Evolutionary conservation across 2,888 invertebrate species (phyloP).

Genomic region (Drosophila limbata): DNA sequence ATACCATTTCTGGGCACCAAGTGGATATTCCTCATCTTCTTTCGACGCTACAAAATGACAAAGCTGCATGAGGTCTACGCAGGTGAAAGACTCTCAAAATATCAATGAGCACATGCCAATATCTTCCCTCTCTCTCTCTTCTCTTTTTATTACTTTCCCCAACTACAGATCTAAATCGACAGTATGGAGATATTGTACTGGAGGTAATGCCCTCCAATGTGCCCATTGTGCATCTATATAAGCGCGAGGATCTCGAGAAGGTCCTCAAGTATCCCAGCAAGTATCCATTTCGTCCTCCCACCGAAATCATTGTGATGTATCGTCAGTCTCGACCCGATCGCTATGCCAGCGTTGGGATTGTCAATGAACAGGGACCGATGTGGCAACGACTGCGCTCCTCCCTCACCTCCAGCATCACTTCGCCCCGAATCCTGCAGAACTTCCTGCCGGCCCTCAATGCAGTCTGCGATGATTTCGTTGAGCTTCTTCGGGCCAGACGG

Average conservation of each 20-base stretch:
- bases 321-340: constrained; percentile 90
- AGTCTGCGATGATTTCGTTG: constrained; percentile 92
- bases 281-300: constrained; percentile 92
- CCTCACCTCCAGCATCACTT: constrained; percentile 91
- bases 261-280: constrained; percentile 91
- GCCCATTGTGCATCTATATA: constrained; percentile 90
- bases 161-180: constrained; percentile 88
- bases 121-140: not conserved
- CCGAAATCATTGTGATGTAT: constrained; percentile 92
- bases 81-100: constrained; percentile 86
- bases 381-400: constrained; percentile 91
- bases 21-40: constrained; percentile 90
- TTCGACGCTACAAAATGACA: constrained; percentile 88
- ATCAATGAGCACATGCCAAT: constrained; percentile 18
- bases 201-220: constrained; percentile 91
- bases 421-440: constrained; percentile 90
- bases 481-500: constrained; percentile 88
- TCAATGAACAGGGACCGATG: constrained; percentile 93
- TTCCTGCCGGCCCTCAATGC: constrained; percentile 91
- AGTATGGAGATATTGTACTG: constrained; percentile 91
- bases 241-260: constrained; percentile 90
- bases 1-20: constrained; percentile 92
- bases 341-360: constrained; percentile 92
- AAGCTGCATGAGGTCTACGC: constrained; percentile 92
- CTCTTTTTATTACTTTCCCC: not conserved